Conservation (phyloP, 2,888 invertebrate genomes). For the Standfussiana lucernea region DNA sequence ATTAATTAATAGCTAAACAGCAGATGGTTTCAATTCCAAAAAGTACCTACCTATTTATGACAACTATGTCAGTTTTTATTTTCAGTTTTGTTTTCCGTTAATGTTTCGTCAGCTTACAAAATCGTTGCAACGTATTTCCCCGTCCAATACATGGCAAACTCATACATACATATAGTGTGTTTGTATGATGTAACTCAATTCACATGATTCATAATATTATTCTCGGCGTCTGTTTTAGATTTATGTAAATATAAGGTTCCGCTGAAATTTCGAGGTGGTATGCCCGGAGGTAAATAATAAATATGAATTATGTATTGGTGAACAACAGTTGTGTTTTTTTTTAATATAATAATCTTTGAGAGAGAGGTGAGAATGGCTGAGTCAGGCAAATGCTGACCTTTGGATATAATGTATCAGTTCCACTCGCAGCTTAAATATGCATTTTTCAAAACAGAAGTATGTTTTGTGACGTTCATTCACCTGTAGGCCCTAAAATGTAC, state of each 20-base stretch:
- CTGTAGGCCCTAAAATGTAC: neutral
- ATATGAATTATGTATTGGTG: constrained; percentile 48
- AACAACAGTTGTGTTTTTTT: constrained; percentile 17
- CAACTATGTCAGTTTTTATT: neutral
- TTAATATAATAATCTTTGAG: neutral
- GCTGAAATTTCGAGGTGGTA: constrained; percentile 34
- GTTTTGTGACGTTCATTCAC: neutral
- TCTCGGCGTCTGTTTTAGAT: constrained; percentile 51
- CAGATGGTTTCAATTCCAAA: neutral
- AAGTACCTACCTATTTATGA: neutral
- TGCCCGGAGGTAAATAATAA: constrained; percentile 34
- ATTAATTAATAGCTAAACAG: neutral
- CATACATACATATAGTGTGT: constrained; percentile 60
- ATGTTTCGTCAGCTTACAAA: constrained; percentile 12
- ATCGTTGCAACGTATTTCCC: constrained; percentile 35
- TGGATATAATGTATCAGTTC: neutral
- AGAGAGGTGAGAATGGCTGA: neutral
- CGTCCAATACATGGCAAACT: constrained; percentile 23
- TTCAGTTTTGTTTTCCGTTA: neutral
- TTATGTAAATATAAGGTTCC: constrained; percentile 54
- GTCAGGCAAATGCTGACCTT: neutral
- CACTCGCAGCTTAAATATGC: neutral
- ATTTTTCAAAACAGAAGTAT: neutral
- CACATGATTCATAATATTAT: constrained; percentile 58
- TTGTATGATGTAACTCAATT: constrained; percentile 33